Evolutionary conservation across 2,797 vertebrate genomes (phyloP), one percentile per base, ranked within the genome.

Genomic region (Epinephelus awoara): DNA sequence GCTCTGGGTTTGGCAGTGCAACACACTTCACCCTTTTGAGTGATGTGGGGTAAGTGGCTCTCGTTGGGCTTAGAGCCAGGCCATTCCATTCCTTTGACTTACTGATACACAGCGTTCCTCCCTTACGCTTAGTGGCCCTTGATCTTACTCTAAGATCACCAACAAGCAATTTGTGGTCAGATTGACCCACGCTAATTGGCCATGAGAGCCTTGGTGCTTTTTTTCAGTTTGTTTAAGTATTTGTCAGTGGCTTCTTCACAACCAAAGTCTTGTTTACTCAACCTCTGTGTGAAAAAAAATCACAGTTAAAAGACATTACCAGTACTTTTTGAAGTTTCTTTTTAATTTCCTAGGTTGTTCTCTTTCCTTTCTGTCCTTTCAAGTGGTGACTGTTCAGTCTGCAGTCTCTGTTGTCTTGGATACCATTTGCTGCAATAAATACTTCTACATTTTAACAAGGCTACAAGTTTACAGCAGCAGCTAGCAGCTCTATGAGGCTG

Each of bases 91-190:
- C 89, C 83, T 83, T 84, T 80, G 81, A 88, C 80, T 88, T 72
- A 51, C 77, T 80, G 80, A 85, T 83, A 79, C 75, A 27, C 61
- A 75, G 51, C 27, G 54, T 88, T 82, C 83, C 87, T 91, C 89
- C 76, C 78, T 77, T 71, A 58, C 79, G 77, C 70, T 80, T 61
- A 38, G 71, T 79, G 65, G 81, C 85, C 87, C 92, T 89, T 94
- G 89, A 93, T 92, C 91, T 84, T 79, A 80, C 50, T 79, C 61
- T 82, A 83, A 84, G 61, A 90, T 91, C 90, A 84, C 91, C 89
- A 92, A 93, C 89, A 88, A 91, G 86, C 79, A 84, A 88, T 91
- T 89, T 91, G 89, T 75, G 91, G 91, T 90, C 88, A 89, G 84
- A 80, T 49, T 92, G 91, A 94, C 92, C 91, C 11, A 8, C 74